Base-by-base conservation (phyloP, 1,140 invertebrate genomes). In the Sinonovacula constricta region DNA sequence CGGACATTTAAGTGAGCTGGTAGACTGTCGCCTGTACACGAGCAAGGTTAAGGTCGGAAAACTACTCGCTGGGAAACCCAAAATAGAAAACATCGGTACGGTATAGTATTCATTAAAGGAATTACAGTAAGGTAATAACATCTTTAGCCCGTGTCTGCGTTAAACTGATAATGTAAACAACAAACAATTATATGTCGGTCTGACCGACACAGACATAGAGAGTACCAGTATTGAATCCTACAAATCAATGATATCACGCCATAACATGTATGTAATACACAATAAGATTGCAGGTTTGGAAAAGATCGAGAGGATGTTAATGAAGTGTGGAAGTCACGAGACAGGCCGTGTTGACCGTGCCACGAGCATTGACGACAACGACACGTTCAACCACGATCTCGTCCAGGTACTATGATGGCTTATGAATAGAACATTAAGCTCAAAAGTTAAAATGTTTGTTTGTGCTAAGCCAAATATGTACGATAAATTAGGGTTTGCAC, bases 341-440 rank as follows among this genome's bases (percentile, higher is more conserved):
- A 59, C 2, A 15, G 39, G 18, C 39, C 22, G 33, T n/a, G 28
- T 26, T 18, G 33, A 45, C 31, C 34, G 70, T 15, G 36, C 39
- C 15, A 39, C 69, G 3, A 62, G 56, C n/a, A 22, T 15, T 0
- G 39, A 74, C 31, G 28, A 53, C 34, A 36, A 49, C 24, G 70
- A 74, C 10, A 39, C 39, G 10, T 74, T 74, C 36, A 76, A 76
- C 24, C 62, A 76, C 45, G 51, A 76, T 24, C 26, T 76, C 14
- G 68, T 59, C 14, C 22, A 69, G 49, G 66, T 69, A 54, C 18
- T n/a, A 69, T 10, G 18, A n/a, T n/a, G n/a, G n/a, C n/a, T n/a
- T n/a, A n/a, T n/a, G n/a, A n/a, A n/a, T n/a, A n/a, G n/a, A n/a
- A n/a, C n/a, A n/a, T n/a, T n/a, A n/a, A n/a, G n/a, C n/a, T n/a